phyloP scores from a whole-genome alignment of 1,140 invertebrate species.

The Drosophila pandora region DNA sequence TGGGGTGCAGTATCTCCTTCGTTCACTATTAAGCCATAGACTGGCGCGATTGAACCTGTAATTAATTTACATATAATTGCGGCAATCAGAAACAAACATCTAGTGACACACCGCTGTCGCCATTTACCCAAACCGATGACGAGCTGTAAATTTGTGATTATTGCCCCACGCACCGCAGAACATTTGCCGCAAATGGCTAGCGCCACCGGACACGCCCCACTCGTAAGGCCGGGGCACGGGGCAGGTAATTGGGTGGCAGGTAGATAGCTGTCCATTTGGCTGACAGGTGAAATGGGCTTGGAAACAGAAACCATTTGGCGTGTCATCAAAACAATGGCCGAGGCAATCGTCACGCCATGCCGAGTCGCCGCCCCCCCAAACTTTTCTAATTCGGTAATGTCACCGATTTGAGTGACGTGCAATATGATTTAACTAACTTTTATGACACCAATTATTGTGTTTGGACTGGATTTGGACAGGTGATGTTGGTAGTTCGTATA shows the following conservation, averaged over 20 bases:
- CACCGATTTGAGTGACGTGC: conserved; percentile 61
- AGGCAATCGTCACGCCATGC: conserved; percentile 50
- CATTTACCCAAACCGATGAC: conserved; percentile 26
- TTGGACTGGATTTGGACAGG: conserved; percentile 31
- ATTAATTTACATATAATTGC: conserved; percentile 60
- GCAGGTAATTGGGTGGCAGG: conserved; percentile 45
- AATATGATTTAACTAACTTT: conserved; percentile 75
- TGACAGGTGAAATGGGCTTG: conserved; percentile 64
- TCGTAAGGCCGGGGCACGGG: neutral
- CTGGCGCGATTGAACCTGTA: conserved; percentile 21
- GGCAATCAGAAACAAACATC: conserved; percentile 34
- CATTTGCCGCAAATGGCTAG: conserved; percentile 5
- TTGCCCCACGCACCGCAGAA: conserved; percentile 9
- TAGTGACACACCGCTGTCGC: conserved; percentile 43
- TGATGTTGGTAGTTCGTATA: conserved; percentile 10
- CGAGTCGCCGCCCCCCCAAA: conserved; percentile 35
- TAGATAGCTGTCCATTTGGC: conserved; percentile 34
- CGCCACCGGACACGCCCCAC: conserved; percentile 32
- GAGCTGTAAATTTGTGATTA: conserved; percentile 62
- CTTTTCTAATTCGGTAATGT: conserved; percentile 68
- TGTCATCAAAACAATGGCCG: conserved; percentile 67
- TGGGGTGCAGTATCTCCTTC: conserved; percentile 19
- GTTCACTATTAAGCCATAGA: conserved; percentile 1
- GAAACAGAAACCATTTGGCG: conserved; percentile 69
- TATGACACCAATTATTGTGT: conserved; percentile 74